Evolutionary conservation across 2,113 vertebrate genomes (phyloP).

Genomic region (Ranitomeya variabilis): DNA sequence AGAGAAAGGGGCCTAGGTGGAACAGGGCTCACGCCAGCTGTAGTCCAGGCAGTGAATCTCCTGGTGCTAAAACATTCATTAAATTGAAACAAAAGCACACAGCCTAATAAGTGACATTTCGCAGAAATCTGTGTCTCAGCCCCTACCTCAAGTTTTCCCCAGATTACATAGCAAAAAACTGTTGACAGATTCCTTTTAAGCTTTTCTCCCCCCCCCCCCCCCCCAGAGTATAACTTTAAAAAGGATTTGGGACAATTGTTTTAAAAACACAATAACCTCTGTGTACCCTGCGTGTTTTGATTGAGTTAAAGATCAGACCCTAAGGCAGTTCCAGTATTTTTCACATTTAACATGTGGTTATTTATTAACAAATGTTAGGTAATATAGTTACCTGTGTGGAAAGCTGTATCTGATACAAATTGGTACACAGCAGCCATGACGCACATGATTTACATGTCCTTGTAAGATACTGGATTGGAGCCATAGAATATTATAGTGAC

Average conservation of each 20-base stretch:
- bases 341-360: conserved; percentile 16
- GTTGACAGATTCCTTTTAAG: too few species aligned
- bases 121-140: too few species aligned
- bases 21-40: too few species aligned
- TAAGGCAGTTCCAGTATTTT: conserved; percentile 21
- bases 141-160: too few species aligned
- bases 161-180: too few species aligned
- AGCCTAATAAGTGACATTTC: too few species aligned
- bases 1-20: too few species aligned
- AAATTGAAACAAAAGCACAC: too few species aligned
- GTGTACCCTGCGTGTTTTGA: background rate
- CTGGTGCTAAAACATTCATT: too few species aligned
- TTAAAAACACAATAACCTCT: background rate
- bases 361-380: conserved; percentile 35
- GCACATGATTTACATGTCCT: conserved; percentile 16
- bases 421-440: background rate
- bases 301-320: conserved; percentile 9
- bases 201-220: too few species aligned
- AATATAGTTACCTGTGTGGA: background rate
- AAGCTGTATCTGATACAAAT: background rate
- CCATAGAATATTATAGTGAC: background rate
- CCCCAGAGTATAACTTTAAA: background rate
- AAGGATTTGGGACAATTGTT: background rate
- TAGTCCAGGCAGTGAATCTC: too few species aligned
- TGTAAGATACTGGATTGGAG: background rate